A percentile compares a stretch with the other conserved stretches of the same genome.
Conservation (phyloP, 2,797 vertebrate genomes). For the Betta splendens region DNA sequence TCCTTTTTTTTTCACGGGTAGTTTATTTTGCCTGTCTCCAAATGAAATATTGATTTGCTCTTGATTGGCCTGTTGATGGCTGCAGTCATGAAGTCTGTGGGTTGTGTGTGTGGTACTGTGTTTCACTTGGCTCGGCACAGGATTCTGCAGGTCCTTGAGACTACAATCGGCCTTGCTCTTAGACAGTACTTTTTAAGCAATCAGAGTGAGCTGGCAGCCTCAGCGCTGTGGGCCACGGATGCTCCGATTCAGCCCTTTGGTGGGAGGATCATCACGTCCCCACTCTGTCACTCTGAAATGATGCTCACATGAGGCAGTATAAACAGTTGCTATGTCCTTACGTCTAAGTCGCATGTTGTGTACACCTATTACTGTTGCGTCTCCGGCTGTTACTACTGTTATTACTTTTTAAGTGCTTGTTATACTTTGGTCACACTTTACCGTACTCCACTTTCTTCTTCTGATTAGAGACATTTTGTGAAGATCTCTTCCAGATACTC, state of each 20-base stretch:
- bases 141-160: slow-evolving; percentile 3
- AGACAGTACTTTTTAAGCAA: slow-evolving; percentile 35
- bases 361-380: too few species aligned
- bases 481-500: too few species aligned
- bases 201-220: slow-evolving; percentile 30
- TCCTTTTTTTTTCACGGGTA: slow-evolving; percentile 13
- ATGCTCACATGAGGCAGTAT: too few species aligned
- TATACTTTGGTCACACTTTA: too few species aligned
- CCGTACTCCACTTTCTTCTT: too few species aligned
- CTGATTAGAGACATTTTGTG: too few species aligned
- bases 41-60: slow-evolving; percentile 46
- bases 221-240: slow-evolving; percentile 19
- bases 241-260: slow-evolving; percentile 38
- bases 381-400: too few species aligned
- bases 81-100: slow-evolving; percentile 13
- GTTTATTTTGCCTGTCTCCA: slow-evolving; percentile 48
- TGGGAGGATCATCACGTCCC: slow-evolving; percentile 20
- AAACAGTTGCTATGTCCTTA: too few species aligned
- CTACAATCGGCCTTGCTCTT: too few species aligned
- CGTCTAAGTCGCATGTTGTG: too few species aligned
- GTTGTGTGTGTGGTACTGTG: slow-evolving; percentile 23
- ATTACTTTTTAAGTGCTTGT: too few species aligned
- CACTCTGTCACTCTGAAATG: too few species aligned
- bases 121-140: slow-evolving; percentile 30
- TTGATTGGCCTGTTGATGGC: slow-evolving; percentile 44